Evolutionary conservation across 2,113 vertebrate species (phyloP), one percentile per base, ranked within the genome.

Genomic region (Steatornis caripensis): DNA sequence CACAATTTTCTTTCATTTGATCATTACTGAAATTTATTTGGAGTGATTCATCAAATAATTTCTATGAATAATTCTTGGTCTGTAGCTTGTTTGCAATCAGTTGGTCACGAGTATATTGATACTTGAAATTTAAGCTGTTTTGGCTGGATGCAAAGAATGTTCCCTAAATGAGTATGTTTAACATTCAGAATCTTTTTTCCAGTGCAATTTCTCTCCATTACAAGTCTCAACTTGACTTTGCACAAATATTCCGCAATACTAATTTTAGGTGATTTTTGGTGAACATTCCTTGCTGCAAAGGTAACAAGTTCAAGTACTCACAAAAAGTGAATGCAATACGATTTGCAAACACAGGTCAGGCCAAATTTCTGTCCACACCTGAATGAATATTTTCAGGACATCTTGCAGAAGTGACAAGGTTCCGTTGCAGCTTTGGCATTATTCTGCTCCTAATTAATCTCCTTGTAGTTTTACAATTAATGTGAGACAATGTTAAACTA

Each of bases 21-120:
- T 94, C 84, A 51, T 91, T 84, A 92, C 0, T 76, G 53, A 92
- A 93, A 95, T 91, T 70, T 94, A 96, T 92, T 92, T 46, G 16
- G 62, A 87, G 66, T 77, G 78, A 95, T 87, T 91, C 5, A 91
- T 92, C 77, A 87, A 69, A 95, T 89, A 91, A 83, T 95, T 84
- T 97, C 49, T 85, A 20, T 84, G 81, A 93, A 89, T 85, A 94
- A 89, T 91, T 87, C 55, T 90, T 90, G 68, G 64, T 96, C 93
- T 94, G 68, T 39, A 90, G 36, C 53, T 95, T 87, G 77, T 66
- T 95, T 92, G 90, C 84, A 95, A 92, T 95, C 94, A 96, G 77
- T 82, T 82, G 61, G 49, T 87, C 89, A 49, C 58, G 70, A 91
- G 57, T 58, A 85, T 93, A 96, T 95, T 74, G 81, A 93, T 93